Evolutionary conservation across 1,140 invertebrate genomes (phyloP), one percentile per base, ranked within the genome.

Genomic region (Drosophila paulistorum): DNA sequence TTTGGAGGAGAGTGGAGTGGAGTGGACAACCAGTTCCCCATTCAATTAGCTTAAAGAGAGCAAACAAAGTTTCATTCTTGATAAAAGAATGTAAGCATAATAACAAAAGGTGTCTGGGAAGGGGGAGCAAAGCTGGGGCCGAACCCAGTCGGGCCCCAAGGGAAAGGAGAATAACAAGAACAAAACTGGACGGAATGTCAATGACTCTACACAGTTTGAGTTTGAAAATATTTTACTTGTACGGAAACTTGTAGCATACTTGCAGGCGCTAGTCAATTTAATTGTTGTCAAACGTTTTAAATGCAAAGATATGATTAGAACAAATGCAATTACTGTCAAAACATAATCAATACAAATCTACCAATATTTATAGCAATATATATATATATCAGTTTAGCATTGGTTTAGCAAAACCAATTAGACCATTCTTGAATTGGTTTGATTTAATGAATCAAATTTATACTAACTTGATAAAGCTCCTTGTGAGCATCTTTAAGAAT

Each of bases 191-290:
- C 7, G 7, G 45, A 45, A 60, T 68, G 65, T 75, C 59, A 75
- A 48, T 67, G 73, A 58, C 71, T 74, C 73, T 33, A 66, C n/a
- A 74, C n/a, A 23, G 17, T 51, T 23, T 20, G 9, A 51, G 20
- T 23, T 20, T 23, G 17, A 51, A 51, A 23, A 51, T 30, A 30
- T 30, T 7, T 30, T 30, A 30, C 17, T 51, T 51, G 17, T 11
- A 10, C 1, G 1, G 3, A 4, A 51, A 69, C 37, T 11, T 64
- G 41, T 61, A 63, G 82, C 75, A 85, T 87, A 85, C 62, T 60
- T 77, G 70, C 41, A 65, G 82, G 82, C 82, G 64, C 30, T 7
- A 6, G 3, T 33, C 11, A 51, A 63, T 70, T 41, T 55, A 17
- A 17, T 17, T 45, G 5, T 17, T 45, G 1, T 30, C 14, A 14